Evolutionary conservation across 1,140 invertebrate genomes (phyloP).

Genomic region (Drosophila orosa): DNA sequence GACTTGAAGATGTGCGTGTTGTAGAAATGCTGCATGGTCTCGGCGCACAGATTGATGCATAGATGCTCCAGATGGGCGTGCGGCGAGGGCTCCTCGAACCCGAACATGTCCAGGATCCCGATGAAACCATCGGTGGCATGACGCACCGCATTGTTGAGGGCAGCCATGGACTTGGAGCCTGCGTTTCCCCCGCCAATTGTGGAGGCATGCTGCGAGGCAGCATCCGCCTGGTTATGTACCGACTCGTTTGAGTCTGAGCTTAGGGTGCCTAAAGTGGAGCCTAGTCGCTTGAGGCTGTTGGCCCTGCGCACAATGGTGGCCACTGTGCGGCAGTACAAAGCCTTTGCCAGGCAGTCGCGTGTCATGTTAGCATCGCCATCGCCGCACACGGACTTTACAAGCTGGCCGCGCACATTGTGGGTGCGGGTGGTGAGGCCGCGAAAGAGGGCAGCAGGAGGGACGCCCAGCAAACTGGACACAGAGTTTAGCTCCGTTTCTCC

Average conservation of each 20-base stretch:
- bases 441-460: conserved; percentile 90
- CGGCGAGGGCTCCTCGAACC: conserved; percentile 96
- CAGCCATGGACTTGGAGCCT: conserved; percentile 95
- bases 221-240: conserved; percentile 94
- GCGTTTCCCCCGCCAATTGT: conserved; percentile 91
- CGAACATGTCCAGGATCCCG: conserved; percentile 97
- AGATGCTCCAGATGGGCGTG: conserved; percentile 94
- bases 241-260: conserved; percentile 96
- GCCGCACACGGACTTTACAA: conserved; percentile 93
- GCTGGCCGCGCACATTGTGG: conserved; percentile 92
- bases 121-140: conserved; percentile 98
- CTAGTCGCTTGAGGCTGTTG: conserved; percentile 94
- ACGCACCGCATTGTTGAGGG: conserved; percentile 94
- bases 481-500: conserved; percentile 92
- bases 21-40: conserved; percentile 99
- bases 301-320: conserved; percentile 96
- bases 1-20: conserved; percentile 98
- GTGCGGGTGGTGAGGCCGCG: conserved; percentile 93
- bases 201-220: conserved; percentile 93
- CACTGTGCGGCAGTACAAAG: conserved; percentile 96
- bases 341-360: conserved; percentile 95
- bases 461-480: conserved; percentile 92
- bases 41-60: conserved; percentile 97
- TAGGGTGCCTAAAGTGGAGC: conserved; percentile 94
- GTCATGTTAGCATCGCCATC: conserved; percentile 94